Evolutionary conservation across 2,113 vertebrate species (phyloP).

Genomic region (Loxodonta africana): DNA sequence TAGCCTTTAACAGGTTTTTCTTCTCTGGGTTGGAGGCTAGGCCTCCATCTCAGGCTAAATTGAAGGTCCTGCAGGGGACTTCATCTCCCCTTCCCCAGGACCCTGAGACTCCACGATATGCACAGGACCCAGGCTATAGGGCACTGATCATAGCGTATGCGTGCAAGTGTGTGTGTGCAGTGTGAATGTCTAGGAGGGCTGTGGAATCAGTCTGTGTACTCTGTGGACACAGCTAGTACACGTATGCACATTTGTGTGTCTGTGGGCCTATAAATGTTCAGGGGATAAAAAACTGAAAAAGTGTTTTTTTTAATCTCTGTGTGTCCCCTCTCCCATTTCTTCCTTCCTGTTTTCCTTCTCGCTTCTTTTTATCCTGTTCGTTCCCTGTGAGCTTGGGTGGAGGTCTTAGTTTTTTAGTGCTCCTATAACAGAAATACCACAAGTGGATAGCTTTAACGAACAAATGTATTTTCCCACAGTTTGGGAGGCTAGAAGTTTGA

Average conservation of each 20-base stretch:
- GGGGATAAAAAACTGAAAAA: neutral
- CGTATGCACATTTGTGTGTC: neutral
- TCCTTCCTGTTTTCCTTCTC: conserved; percentile 70
- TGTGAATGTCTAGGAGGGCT: neutral
- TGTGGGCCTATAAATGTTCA: neutral
- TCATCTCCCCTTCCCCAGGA: neutral
- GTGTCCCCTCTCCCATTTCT: conserved; percentile 64
- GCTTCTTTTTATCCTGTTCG: conserved; percentile 74
- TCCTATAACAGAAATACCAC: neutral
- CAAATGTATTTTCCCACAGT: neutral
- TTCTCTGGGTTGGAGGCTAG: neutral
- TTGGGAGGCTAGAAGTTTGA: neutral
- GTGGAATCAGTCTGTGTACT: neutral
- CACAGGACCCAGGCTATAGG: neutral
- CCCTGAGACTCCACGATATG: neutral
- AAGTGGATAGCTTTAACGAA: neutral
- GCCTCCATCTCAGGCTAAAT: neutral
- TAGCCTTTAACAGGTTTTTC: neutral
- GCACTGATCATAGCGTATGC: neutral
- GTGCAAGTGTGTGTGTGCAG: no score
- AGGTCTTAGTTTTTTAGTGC: neutral
- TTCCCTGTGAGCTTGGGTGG: conserved; percentile 33
- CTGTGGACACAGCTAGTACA: neutral
- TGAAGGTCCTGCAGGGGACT: neutral
- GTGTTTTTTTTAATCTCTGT: conserved; percentile 10